These are phyloP conservation scores for Belgica antarctica DNA, from an alignment of 2,888 invertebrate species.

Conservation along the genomic window DNA sequence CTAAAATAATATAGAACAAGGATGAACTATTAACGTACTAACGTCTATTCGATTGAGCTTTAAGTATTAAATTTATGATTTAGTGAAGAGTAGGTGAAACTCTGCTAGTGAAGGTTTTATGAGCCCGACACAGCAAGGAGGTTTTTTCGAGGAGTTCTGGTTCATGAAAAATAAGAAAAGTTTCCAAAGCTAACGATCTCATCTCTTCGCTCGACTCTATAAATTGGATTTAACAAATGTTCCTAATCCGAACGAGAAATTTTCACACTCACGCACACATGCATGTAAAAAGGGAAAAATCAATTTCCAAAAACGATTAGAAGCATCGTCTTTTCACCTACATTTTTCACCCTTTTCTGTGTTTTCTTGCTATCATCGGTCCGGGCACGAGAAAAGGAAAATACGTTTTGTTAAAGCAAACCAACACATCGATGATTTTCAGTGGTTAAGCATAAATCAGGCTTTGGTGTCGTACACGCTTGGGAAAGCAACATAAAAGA, in stretches of 20 bases:
- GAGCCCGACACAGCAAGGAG: slow-evolving; percentile 18
- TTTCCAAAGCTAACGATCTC: neutral
- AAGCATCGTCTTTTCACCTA: slow-evolving; percentile 1
- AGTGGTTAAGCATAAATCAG: too few species aligned
- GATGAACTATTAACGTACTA: neutral
- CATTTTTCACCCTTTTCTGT: neutral
- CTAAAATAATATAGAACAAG: slow-evolving; percentile 10
- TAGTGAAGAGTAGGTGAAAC: slow-evolving; percentile 18
- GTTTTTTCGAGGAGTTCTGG: slow-evolving; percentile 2
- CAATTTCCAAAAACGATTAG: slow-evolving; percentile 11
- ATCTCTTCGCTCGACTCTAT: neutral
- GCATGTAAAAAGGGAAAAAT: neutral
- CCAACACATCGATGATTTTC: too few species aligned
- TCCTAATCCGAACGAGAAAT: neutral
- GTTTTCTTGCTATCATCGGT: neutral
- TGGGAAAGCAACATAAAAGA: too few species aligned
- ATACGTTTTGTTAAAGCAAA: neutral
- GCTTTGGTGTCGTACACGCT: too few species aligned
- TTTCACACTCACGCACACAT: slow-evolving; percentile 10
- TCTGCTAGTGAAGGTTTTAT: slow-evolving; percentile 41
- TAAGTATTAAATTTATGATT: slow-evolving; percentile 43
- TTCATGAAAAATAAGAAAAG: neutral
- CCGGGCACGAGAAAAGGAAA: too few species aligned
- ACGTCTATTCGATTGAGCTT: slow-evolving; percentile 32
- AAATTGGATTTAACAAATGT: neutral